Conservation (phyloP, 2,888 invertebrate genomes). For the Parnassius glacialis region DNA sequence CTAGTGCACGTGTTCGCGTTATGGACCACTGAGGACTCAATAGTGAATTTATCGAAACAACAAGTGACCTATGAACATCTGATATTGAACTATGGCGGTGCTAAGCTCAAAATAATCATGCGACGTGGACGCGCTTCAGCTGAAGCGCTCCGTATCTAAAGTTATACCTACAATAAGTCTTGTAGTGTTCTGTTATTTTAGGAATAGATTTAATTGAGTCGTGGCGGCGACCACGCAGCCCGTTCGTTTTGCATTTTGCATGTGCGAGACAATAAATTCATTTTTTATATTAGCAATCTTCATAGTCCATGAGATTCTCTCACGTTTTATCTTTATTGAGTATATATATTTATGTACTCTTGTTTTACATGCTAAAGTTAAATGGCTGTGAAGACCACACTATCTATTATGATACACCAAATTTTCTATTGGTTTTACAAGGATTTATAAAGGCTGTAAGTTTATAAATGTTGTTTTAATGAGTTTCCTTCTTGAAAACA, state of each 20-base stretch:
- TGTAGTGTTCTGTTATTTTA: constrained; percentile 39
- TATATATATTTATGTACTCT: constrained; percentile 23
- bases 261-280: constrained; percentile 76
- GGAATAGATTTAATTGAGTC: constrained; percentile 41
- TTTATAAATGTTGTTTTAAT: constrained; percentile 51
- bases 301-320: constrained; percentile 19
- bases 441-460: constrained; percentile 54
- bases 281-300: constrained; percentile 31
- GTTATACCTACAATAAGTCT: constrained; percentile 28
- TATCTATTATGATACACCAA: constrained; percentile 59
- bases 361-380: constrained; percentile 46
- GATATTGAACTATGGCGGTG: constrained; percentile 34
- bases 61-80: constrained; percentile 32
- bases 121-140: constrained; percentile 18
- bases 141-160: constrained; percentile 17
- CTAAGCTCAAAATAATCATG: constrained; percentile 26
- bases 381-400: constrained; percentile 74
- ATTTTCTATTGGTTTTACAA: constrained; percentile 56
- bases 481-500: constrained; percentile 1
- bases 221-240: constrained; percentile 26
- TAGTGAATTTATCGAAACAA: constrained; percentile 29
- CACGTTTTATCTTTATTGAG: constrained; percentile 22
- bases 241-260: constrained; percentile 59
- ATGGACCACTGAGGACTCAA: constrained; percentile 30
- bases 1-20: constrained; percentile 43